phyloP scores from a whole-genome alignment of 2,797 vertebrate genomes.

The Champsocephalus gunnari region DNA sequence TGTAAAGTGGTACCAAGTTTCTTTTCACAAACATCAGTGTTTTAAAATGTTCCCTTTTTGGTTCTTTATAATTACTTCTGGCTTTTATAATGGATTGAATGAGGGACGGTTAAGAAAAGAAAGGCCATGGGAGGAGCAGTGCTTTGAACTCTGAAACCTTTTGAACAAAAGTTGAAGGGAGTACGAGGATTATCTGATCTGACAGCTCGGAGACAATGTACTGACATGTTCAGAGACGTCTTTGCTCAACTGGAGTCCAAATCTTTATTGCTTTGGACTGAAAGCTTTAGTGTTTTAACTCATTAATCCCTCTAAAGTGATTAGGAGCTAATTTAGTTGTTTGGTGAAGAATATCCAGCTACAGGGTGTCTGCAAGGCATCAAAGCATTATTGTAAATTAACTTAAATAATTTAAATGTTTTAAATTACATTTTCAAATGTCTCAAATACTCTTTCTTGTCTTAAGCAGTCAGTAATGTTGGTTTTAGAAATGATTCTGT shows the following conservation, averaged over 20 bases:
- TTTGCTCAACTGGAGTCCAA: constrained; percentile 10
- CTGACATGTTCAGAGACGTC: constrained; percentile 12
- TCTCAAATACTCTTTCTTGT: neutral
- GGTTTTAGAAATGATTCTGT: neutral
- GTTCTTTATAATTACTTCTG: neutral
- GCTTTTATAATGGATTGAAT: constrained; percentile 1
- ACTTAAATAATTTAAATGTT: neutral
- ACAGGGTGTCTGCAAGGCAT: neutral
- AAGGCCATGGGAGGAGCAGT: too few species aligned
- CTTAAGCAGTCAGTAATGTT: neutral
- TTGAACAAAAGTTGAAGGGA: constrained; percentile 5
- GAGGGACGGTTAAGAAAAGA: neutral
- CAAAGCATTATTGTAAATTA: neutral
- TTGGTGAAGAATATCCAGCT: neutral
- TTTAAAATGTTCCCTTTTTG: constrained; percentile 2
- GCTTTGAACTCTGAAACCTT: neutral
- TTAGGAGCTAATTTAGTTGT: neutral
- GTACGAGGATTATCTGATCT: constrained; percentile 22
- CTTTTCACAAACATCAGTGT: neutral
- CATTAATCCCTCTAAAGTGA: constrained; percentile 16
- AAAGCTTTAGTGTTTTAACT: constrained; percentile 26
- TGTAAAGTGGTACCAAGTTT: neutral
- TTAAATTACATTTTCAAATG: neutral
- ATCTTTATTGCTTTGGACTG: constrained; percentile 7
- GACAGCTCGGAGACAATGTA: constrained; percentile 2